phyloP scores from a whole-genome alignment of 2,113 vertebrate species.

The Leptobrachium ailaonicum region DNA sequence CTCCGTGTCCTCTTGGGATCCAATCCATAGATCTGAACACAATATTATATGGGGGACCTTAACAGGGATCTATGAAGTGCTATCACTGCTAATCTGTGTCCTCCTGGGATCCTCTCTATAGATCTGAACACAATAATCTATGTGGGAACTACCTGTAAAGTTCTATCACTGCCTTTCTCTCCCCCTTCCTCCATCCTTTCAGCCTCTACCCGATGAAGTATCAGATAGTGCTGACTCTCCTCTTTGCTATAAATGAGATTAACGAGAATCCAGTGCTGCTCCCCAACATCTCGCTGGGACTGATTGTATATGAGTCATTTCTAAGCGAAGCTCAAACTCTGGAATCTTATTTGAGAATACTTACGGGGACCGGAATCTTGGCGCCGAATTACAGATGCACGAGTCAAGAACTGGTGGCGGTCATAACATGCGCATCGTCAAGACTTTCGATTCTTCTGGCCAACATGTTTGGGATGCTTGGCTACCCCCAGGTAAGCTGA shows the following conservation, averaged over 20 bases:
- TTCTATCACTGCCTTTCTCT: neutral
- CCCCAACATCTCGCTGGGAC: constrained; percentile 26
- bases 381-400: constrained; percentile 22
- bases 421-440: constrained; percentile 17
- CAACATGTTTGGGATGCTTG: constrained; percentile 24
- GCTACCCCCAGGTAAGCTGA: constrained; percentile 26
- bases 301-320: constrained; percentile 13
- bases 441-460: constrained; percentile 8
- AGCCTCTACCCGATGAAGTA: constrained; percentile 18
- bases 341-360: neutral
- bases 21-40: no score
- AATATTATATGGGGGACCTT: no score
- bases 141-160: neutral
- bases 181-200: neutral
- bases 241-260: constrained; percentile 37
- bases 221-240: neutral
- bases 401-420: neutral
- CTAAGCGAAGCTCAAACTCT: constrained; percentile 10
- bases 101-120: no score
- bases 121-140: no score
- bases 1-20: no score
- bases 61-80: no score
- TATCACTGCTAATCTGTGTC: no score
- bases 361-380: neutral
- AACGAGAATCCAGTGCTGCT: constrained; percentile 19